Percentiles rank a stretch among this genome's conserved stretches.
These are phyloP conservation scores for Ceratosolen solmsi DNA, from an alignment of 1,140 invertebrate genomes.

Conservation along the genomic window DNA sequence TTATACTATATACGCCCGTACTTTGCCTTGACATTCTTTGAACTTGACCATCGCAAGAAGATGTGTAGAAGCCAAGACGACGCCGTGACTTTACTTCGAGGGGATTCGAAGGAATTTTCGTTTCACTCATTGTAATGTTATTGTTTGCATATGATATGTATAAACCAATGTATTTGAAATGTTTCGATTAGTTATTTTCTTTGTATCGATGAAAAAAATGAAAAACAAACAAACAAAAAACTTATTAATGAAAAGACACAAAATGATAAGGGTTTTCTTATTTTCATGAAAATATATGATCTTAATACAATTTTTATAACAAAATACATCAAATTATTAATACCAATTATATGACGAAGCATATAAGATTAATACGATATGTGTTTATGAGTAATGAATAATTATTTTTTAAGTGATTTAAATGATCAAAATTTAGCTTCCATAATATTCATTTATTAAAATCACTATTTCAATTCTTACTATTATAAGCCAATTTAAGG, in stretches of 20 bases:
- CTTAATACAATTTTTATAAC: too few species aligned
- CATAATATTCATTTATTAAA: too few species aligned
- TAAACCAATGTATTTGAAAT: conserved; percentile 25
- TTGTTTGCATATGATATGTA: background rate
- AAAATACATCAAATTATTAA: too few species aligned
- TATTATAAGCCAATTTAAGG: too few species aligned
- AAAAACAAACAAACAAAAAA: background rate
- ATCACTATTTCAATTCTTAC: too few species aligned
- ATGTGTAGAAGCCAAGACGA: background rate
- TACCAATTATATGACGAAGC: too few species aligned
- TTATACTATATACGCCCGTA: conserved; percentile 34
- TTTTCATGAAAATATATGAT: too few species aligned
- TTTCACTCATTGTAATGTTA: conserved; percentile 20
- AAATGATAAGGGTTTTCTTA: too few species aligned
- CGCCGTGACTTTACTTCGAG: background rate
- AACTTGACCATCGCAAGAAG: conserved; percentile 27
- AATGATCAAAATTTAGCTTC: too few species aligned
- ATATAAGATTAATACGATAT: too few species aligned
- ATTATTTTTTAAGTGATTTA: too few species aligned
- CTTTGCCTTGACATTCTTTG: conserved; percentile 34
- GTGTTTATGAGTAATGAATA: too few species aligned
- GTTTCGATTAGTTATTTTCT: background rate
- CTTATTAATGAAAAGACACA: background rate
- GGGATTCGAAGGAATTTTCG: conserved; percentile 1
- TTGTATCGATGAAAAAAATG: background rate